phyloP scores from a whole-genome alignment of 2,888 invertebrate genomes.

The Cephus runcator region DNA sequence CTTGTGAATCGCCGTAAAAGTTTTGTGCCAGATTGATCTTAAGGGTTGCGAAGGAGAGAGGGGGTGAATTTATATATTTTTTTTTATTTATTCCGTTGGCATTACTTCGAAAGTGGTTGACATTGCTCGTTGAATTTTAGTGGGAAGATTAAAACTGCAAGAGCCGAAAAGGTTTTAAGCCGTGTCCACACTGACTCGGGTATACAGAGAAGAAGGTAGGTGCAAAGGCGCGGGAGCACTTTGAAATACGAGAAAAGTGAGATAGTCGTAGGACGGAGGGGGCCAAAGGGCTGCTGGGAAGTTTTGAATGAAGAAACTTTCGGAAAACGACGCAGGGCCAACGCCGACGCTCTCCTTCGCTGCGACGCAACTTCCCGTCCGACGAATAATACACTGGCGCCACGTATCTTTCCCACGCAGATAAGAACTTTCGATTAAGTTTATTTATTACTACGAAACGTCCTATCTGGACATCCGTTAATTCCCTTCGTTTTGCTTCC shows the following conservation, averaged over 20 bases:
- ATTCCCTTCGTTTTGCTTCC: not conserved
- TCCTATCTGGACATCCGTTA: not conserved
- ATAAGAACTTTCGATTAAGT: conserved; percentile 7
- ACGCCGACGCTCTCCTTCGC: not conserved
- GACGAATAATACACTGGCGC: conserved; percentile 5
- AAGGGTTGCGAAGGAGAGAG: not conserved
- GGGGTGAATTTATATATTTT: not conserved
- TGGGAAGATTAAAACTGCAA: not conserved
- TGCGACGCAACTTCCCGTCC: conserved; percentile 5
- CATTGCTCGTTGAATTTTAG: not conserved
- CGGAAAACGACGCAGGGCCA: conserved; percentile 9
- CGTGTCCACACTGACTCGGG: not conserved
- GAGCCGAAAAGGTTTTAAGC: not conserved
- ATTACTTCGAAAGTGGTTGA: not conserved
- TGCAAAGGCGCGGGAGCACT: not conserved
- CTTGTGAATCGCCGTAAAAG: not conserved
- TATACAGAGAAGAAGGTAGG: not conserved
- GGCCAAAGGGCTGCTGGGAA: conserved; percentile 5
- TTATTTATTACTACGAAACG: conserved; percentile 5
- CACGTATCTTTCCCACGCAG: conserved; percentile 7
- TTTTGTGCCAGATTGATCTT: not conserved
- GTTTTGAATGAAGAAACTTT: conserved; percentile 20
- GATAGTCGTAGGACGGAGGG: not conserved
- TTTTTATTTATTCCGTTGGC: not conserved
- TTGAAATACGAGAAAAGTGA: not conserved